Evolutionary conservation across 2,888 invertebrate genomes (phyloP).

Genomic region (Tiliacea citrago): DNA sequence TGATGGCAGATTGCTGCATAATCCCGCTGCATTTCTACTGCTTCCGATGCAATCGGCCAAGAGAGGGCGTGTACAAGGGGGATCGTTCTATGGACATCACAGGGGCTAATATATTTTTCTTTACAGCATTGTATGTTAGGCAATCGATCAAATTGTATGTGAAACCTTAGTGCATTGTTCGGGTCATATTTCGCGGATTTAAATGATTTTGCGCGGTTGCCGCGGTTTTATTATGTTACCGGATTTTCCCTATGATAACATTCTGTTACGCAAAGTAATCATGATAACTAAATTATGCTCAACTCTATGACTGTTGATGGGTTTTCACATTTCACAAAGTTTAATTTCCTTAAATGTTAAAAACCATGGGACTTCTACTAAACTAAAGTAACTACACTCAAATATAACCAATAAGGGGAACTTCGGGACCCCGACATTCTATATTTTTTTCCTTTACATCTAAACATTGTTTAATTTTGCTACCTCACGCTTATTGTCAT

Average conservation of each 20-base stretch:
- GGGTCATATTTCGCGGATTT: slow-evolving; percentile 21
- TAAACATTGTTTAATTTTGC: slow-evolving; percentile 79
- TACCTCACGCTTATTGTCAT: slow-evolving; percentile 83
- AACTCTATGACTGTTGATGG: background rate
- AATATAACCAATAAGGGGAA: slow-evolving; percentile 48
- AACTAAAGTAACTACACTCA: slow-evolving; percentile 1
- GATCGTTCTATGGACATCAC: slow-evolving; percentile 71
- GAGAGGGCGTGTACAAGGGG: slow-evolving; percentile 76
- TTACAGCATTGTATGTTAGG: slow-evolving; percentile 78
- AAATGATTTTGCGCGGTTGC: slow-evolving; percentile 8
- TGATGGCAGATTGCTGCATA: slow-evolving; percentile 85
- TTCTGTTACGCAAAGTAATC: background rate
- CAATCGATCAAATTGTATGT: slow-evolving; percentile 74
- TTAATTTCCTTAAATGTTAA: background rate
- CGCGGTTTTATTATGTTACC: background rate
- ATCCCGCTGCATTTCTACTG: slow-evolving; percentile 88
- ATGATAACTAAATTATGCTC: slow-evolving; percentile 4
- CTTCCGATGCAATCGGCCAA: slow-evolving; percentile 83
- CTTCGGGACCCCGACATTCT: slow-evolving; percentile 50
- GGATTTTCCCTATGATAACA: slow-evolving; percentile 16
- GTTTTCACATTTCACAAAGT: background rate
- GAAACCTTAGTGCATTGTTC: slow-evolving; percentile 63
- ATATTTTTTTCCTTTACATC: slow-evolving; percentile 67
- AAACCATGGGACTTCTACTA: background rate
- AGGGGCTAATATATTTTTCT: slow-evolving; percentile 81